These are phyloP conservation scores for Mugil cephalus DNA, from an alignment of 2,113 vertebrate species.

Conservation along the genomic window DNA sequence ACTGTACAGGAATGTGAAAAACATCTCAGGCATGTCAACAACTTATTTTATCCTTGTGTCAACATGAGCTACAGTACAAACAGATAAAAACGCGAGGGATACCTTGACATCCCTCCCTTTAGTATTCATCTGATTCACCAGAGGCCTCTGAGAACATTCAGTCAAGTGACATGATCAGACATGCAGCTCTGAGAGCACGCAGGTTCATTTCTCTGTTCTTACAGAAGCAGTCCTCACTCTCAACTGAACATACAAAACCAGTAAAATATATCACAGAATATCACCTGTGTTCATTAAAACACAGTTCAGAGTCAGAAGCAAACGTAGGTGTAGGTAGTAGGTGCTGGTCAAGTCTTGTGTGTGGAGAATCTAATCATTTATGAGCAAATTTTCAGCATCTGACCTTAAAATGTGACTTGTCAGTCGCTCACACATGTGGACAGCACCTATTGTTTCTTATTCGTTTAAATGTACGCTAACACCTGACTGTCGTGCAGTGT, in stretches of 20 bases:
- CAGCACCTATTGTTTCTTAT: neutral
- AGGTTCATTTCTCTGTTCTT: neutral
- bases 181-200: neutral
- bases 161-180: neutral
- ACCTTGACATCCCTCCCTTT: neutral
- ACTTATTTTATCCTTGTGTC: neutral
- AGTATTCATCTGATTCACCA: neutral
- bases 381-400: neutral
- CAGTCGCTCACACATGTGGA: neutral
- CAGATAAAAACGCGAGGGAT: neutral
- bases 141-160: neutral
- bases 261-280: no score
- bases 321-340: no score
- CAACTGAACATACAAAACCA: neutral
- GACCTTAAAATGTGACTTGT: neutral
- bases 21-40: constrained; percentile 9
- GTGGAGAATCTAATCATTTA: no score
- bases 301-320: no score
- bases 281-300: no score
- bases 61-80: neutral
- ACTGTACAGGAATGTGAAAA: constrained; percentile 30
- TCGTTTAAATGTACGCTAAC: neutral
- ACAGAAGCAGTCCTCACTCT: neutral
- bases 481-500: neutral
- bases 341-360: no score